Conservation (phyloP, 2,113 vertebrate genomes). For the Nasalis larvatus region DNA sequence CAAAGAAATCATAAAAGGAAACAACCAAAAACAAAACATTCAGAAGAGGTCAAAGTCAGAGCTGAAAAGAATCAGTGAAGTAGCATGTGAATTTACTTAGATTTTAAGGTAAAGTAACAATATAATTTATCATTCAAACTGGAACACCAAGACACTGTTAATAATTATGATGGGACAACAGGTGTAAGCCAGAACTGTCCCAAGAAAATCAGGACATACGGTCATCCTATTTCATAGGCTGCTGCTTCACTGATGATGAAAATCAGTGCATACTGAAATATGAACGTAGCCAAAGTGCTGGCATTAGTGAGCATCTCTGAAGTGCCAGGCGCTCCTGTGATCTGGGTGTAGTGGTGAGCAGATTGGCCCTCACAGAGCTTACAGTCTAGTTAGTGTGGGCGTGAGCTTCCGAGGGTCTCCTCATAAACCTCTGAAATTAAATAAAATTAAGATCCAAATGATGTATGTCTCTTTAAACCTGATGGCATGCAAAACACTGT, state of each 20-base stretch:
- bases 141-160: neutral
- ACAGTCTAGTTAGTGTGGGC: neutral
- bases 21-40: neutral
- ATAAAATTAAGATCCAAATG: neutral
- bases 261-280: rapidly evolving
- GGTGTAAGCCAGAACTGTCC: neutral
- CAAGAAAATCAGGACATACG: neutral
- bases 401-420: neutral
- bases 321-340: neutral
- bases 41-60: neutral
- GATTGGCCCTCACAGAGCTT: neutral
- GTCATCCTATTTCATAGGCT: neutral
- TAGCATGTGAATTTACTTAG: neutral
- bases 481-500: neutral
- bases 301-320: neutral
- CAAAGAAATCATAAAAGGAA: neutral
- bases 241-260: neutral
- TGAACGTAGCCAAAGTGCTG: neutral
- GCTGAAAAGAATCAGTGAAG: neutral
- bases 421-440: neutral
- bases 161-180: neutral
- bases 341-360: neutral
- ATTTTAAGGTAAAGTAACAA: neutral
- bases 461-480: neutral
- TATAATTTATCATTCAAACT: neutral